phyloP scores from a whole-genome alignment of 2,113 vertebrate genomes.

The Elephantulus edwardii region DNA sequence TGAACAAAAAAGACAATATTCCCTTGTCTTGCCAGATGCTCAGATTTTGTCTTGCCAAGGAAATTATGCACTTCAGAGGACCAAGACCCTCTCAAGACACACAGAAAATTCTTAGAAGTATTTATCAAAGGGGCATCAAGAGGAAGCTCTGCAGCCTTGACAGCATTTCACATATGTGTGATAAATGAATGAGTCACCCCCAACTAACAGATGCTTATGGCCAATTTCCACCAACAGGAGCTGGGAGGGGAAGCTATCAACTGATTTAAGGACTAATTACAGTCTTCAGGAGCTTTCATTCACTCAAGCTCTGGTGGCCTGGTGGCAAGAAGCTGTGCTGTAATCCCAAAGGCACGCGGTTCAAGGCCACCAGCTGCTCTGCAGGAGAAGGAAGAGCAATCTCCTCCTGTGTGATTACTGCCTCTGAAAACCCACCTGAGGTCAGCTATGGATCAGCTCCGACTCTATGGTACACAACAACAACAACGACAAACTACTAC shows the following conservation, averaged over 20 bases:
- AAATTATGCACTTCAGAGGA: slow-evolving; percentile 11
- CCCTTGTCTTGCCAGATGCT: slow-evolving; percentile 51
- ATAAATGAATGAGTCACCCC: slow-evolving; percentile 8
- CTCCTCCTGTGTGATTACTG: too few species aligned
- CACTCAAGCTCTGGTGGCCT: slow-evolving; percentile 13
- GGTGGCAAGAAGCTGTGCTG: too few species aligned
- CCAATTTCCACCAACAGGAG: neutral
- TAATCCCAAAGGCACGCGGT: too few species aligned
- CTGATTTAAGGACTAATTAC: neutral
- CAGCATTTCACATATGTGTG: neutral
- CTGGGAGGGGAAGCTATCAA: neutral
- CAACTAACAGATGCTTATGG: neutral
- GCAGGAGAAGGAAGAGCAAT: too few species aligned
- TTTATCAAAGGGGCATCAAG: neutral
- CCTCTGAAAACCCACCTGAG: too few species aligned
- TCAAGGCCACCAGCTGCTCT: too few species aligned
- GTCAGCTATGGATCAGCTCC: too few species aligned
- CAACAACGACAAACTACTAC: too few species aligned
- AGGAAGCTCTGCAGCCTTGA: neutral
- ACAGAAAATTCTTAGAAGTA: slow-evolving; percentile 12
- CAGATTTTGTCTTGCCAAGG: slow-evolving; percentile 43
- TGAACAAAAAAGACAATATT: slow-evolving; percentile 29
- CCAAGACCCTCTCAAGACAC: slow-evolving; percentile 5
- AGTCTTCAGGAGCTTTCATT: neutral
- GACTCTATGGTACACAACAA: too few species aligned